Evolutionary conservation across 2,888 invertebrate species (phyloP).

Genomic region (Oxytorus armatus): DNA sequence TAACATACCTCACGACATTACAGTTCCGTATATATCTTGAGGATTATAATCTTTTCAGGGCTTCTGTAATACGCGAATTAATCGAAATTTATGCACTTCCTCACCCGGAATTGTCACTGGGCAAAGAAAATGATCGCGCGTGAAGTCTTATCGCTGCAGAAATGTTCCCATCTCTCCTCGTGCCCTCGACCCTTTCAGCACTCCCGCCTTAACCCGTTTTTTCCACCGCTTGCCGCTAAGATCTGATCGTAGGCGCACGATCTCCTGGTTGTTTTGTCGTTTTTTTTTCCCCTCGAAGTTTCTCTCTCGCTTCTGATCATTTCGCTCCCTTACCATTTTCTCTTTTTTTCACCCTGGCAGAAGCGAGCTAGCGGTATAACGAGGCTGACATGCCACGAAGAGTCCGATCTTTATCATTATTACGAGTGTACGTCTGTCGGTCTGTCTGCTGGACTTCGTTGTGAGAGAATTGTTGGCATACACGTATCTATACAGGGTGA

Average conservation of each 20-base stretch:
- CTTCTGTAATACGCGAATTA: constrained; percentile 36
- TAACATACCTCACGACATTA: background rate
- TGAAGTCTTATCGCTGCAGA: constrained; percentile 26
- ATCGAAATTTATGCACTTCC: constrained; percentile 47
- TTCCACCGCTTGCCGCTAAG: background rate
- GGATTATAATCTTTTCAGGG: constrained; percentile 16
- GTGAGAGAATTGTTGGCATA: constrained; percentile 61
- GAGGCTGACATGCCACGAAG: constrained; percentile 70
- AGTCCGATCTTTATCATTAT: constrained; percentile 76
- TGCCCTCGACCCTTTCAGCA: constrained; percentile 13
- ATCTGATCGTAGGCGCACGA: constrained; percentile 50
- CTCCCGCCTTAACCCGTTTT: constrained; percentile 22
- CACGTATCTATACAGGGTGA: constrained; percentile 30
- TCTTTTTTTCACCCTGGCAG: constrained; percentile 38
- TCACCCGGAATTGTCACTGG: constrained; percentile 44
- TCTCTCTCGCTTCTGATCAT: constrained; percentile 39
- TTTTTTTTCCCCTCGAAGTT: constrained; percentile 42
- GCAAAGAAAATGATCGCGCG: constrained; percentile 25
- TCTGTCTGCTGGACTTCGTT: constrained; percentile 63
- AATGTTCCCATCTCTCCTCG: background rate
- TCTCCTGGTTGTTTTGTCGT: constrained; percentile 17
- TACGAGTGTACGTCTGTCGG: constrained; percentile 74
- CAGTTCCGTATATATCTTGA: too few species aligned
- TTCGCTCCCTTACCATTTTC: constrained; percentile 38
- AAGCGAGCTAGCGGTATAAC: constrained; percentile 59